Evolutionary conservation across 2,797 vertebrate genomes (phyloP), one percentile per base, ranked within the genome.

Genomic region (Tokudaia tokunoshimensis): DNA sequence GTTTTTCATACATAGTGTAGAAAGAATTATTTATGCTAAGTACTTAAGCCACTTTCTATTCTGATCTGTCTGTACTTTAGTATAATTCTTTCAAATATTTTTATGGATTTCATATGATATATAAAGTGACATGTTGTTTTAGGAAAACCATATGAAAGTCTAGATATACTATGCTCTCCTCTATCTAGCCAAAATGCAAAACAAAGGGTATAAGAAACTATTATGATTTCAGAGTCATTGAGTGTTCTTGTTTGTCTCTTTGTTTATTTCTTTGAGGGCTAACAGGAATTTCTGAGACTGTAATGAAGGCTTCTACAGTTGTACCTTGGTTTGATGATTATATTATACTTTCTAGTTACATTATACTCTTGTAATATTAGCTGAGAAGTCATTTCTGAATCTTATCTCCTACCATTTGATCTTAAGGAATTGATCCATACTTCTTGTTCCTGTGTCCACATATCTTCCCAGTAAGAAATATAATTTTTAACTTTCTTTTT

Each of bases 71-170:
- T 50, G 6, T 89, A 22, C 47, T 70, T 41, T 22, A 74, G 41
- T 63, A 83, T n/a, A 92, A 79, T 37, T 83, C 12, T 88, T 13
- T 75, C 55, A 75, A 75, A 55, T 13, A 41, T 50, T 57, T 82
- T n/a, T 92, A 57, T 93, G 47, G 22, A 13, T 79, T 79, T 93
- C 78, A 41, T 82, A 79, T 67, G 31, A 20, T 82, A 83, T n/a
- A 57, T 44, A 61, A 0, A 22, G 3, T 41, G 26, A 63, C 6
- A 37, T 65, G 20, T 75, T 78, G 7, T 31, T 31, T 72, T 91
- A 12, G 22, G 55, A 83, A 67, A 22, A 31, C 8, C 12, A n/a
- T 8, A 2, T 67, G 3, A 85, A 26, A n/a, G 2, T 70, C 55
- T 78, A 57, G 41, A 13, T 24, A 55, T 19, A 81, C 19, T 76